Conservation (phyloP, 2,797 vertebrate genomes). For the Onychomys leucogaster region DNA sequence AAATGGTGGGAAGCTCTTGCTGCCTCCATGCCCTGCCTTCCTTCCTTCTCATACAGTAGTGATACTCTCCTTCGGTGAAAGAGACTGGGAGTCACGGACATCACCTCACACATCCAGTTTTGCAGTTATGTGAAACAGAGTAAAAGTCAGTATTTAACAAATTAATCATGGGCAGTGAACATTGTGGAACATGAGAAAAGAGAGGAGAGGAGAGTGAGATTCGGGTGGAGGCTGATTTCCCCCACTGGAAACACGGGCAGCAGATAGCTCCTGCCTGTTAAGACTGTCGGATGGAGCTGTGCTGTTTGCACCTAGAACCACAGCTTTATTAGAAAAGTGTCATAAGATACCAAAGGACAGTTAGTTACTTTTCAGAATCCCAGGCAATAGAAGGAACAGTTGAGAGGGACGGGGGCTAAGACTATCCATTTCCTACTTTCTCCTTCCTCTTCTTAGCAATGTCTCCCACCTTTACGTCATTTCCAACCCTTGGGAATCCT, state of each 20-base stretch:
- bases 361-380: constrained; percentile 52
- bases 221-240: constrained; percentile 49
- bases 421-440: constrained; percentile 49
- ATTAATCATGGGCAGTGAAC: constrained; percentile 30
- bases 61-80: background rate
- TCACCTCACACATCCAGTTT: background rate
- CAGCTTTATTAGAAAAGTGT: constrained; percentile 29
- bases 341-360: constrained; percentile 30
- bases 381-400: constrained; percentile 41
- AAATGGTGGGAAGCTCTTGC: background rate
- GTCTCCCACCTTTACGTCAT: constrained; percentile 7
- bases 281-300: background rate
- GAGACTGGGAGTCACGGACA: background rate
- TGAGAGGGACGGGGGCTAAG: constrained; percentile 44
- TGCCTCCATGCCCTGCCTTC: background rate
- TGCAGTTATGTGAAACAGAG: background rate
- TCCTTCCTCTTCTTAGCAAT: constrained; percentile 17
- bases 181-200: constrained; percentile 33
- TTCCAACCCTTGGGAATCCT: constrained; percentile 42
- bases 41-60: background rate
- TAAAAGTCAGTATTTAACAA: constrained; percentile 40
- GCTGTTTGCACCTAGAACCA: constrained; percentile 20
- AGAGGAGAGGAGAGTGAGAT: background rate
- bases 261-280: background rate
- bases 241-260: constrained; percentile 7